Base-by-base conservation (phyloP, 2,888 invertebrate species). In the Amblyjoppa fuscipennis region DNA sequence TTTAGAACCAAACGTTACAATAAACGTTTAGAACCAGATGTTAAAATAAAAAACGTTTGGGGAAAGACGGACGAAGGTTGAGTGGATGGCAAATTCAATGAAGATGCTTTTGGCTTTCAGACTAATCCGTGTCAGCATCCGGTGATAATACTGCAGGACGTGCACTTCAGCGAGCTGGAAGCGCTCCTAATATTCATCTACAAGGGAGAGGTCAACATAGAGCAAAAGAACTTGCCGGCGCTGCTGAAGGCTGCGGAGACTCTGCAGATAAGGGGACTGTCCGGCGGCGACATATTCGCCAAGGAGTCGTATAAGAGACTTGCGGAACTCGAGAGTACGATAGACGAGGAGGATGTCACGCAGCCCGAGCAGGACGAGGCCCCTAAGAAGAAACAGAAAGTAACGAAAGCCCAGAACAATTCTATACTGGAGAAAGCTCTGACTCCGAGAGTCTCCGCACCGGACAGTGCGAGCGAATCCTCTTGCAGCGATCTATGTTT, bases 121-220 rank as follows among this genome's bases (percentile, higher is more conserved):
- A 96, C 96, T 94, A 97, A 97, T 95, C 96, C 97, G 92, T 96
- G 96, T 94, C 96, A 96, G 92, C 96, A 96, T 95, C 97, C 97
- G 89, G 96, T 97, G 93, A 96, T 97, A 94, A 96, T 97, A 90
- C 95, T 97, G 84, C 96, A 96, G 93, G 97, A 97, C 94, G 96
- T 97, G 90, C 96, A 96, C 92, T 96, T 96, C 88, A 95, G 95
- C 87, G 96, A 96, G 90, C 94, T 97, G 91, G 95, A 95, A 90
- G 96, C 96, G 41, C 92, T 97, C 71, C 94, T 97, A 88, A 96
- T 96, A 91, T 97, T 97, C 93, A 96, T 97, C 95, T 97, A 97
- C 92, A 96, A 96, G 91, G 97, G 97, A 6, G 97, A 97, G 93
- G 97, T 97, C 28, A 96, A 96, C 94, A 96, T 97, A 69, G 96